Conservation (phyloP, 2,888 invertebrate species). For the Agrilus mali region DNA sequence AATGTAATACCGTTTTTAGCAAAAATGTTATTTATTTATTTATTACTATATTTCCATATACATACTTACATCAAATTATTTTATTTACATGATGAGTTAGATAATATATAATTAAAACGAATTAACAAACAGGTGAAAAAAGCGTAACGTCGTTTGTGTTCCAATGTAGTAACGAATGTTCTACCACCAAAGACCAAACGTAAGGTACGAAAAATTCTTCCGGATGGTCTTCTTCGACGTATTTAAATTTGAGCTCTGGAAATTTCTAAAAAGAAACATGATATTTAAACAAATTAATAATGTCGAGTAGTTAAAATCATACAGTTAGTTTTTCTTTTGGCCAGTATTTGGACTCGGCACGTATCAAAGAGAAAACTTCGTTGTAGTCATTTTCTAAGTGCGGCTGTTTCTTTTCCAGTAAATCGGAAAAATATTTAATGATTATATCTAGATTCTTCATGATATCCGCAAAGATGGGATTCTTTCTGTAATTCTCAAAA, state of each 20-base stretch:
- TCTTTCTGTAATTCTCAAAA: slow-evolving; percentile 75
- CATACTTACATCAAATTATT: too few relatives aligned
- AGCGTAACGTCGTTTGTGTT: slow-evolving; percentile 19
- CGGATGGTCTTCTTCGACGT: slow-evolving; percentile 96
- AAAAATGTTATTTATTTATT: too few relatives aligned
- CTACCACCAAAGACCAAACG: slow-evolving; percentile 83
- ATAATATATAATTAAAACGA: too few relatives aligned
- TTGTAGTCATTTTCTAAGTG: slow-evolving; percentile 64
- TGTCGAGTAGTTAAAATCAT: slow-evolving; percentile 19
- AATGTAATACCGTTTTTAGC: too few relatives aligned
- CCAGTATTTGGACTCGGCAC: slow-evolving; percentile 87
- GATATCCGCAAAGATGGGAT: slow-evolving; percentile 84
- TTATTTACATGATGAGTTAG: too few relatives aligned
- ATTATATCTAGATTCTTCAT: slow-evolving; percentile 93
- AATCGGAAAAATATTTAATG: slow-evolving; percentile 54
- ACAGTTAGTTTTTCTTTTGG: slow-evolving; percentile 88
- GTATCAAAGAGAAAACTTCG: slow-evolving; percentile 79
- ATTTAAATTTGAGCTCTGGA: slow-evolving; percentile 96
- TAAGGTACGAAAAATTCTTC: slow-evolving; percentile 99
- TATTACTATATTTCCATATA: too few relatives aligned
- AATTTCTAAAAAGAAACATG: slow-evolving; percentile 64
- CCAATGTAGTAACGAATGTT: slow-evolving; percentile 32
- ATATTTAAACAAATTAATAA: background rate
- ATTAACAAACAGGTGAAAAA: slow-evolving; percentile 19
- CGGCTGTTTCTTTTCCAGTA: slow-evolving; percentile 44